Percentiles rank a stretch among this genome's conserved stretches.
Conservation (phyloP, 2,888 invertebrate species). For the Dromius quadrimaculatus region DNA sequence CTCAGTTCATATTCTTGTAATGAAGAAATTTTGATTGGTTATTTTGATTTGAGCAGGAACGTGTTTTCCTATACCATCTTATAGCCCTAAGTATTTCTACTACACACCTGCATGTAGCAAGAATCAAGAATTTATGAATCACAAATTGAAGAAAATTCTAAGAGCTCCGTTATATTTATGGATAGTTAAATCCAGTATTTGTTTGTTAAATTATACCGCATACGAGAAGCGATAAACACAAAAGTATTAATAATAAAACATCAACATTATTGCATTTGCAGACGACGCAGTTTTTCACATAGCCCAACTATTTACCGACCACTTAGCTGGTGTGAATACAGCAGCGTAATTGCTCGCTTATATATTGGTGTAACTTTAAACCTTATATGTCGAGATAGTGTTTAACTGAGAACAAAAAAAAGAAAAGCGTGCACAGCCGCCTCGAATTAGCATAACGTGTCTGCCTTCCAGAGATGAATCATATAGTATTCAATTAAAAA, state of each 20-base stretch:
- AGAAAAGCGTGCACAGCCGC: constrained; percentile 27
- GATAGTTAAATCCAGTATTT: constrained; percentile 15
- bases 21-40: too few species aligned
- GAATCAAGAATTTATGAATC: not conserved
- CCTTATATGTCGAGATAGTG: constrained; percentile 1
- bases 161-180: constrained; percentile 19
- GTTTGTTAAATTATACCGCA: constrained; percentile 14
- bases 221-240: constrained; percentile 23
- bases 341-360: constrained; percentile 27
- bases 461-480: constrained; percentile 10
- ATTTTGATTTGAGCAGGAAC: too few species aligned
- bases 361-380: constrained; percentile 15
- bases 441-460: constrained; percentile 30
- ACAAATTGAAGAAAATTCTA: constrained; percentile 4
- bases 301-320: constrained; percentile 21
- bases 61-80: too few species aligned
- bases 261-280: constrained; percentile 19
- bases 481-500: constrained; percentile 32
- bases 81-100: too few species aligned
- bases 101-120: too few species aligned
- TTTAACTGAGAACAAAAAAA: constrained; percentile 18
- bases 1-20: too few species aligned
- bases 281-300: constrained; percentile 23
- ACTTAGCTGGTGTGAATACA: constrained; percentile 12
- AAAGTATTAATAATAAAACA: constrained; percentile 34